Percentiles rank a stretch among this genome's conserved stretches.
These are phyloP conservation scores for Acleris sparsana DNA, from an alignment of 2,888 invertebrate genomes.

Conservation along the genomic window DNA sequence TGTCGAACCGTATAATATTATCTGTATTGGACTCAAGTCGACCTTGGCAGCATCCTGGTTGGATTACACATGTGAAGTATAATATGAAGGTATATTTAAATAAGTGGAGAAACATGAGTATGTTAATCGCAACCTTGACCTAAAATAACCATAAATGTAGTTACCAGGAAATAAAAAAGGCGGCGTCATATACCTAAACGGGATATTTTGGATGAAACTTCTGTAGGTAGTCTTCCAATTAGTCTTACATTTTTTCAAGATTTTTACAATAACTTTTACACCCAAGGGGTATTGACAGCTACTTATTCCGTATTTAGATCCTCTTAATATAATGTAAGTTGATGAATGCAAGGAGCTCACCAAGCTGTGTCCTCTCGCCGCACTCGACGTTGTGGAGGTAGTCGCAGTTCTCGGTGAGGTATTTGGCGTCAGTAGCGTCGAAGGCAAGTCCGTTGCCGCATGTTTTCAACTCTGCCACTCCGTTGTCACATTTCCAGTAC, in stretches of 20 bases:
- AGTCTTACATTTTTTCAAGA: no score
- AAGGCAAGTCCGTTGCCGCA: conserved; percentile 97
- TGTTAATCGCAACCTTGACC: conserved; percentile 64
- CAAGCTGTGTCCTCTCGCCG: conserved; percentile 93
- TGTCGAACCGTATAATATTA: conserved; percentile 36
- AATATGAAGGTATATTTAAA: conserved; percentile 52
- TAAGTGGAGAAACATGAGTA: conserved; percentile 42
- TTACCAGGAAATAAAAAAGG: conserved; percentile 23
- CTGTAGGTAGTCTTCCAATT: not conserved
- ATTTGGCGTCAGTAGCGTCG: conserved; percentile 94
- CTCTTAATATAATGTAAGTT: no score
- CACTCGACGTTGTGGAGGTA: conserved; percentile 97
- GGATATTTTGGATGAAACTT: conserved; percentile 3
- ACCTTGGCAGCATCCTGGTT: conserved; percentile 74
- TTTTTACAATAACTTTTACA: no score
- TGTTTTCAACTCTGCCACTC: conserved; percentile 93
- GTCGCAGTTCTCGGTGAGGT: conserved; percentile 96
- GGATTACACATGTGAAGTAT: conserved; percentile 49
- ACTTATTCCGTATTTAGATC: no score
- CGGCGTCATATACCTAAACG: not conserved
- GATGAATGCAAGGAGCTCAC: conserved; percentile 72
- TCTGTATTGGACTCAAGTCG: conserved; percentile 47
- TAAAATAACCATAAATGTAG: conserved; percentile 37
- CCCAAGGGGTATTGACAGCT: no score
- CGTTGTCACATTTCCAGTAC: conserved; percentile 97